Evolutionary conservation across 1,140 invertebrate genomes (phyloP).

Genomic region (Drosophila sechellia): DNA sequence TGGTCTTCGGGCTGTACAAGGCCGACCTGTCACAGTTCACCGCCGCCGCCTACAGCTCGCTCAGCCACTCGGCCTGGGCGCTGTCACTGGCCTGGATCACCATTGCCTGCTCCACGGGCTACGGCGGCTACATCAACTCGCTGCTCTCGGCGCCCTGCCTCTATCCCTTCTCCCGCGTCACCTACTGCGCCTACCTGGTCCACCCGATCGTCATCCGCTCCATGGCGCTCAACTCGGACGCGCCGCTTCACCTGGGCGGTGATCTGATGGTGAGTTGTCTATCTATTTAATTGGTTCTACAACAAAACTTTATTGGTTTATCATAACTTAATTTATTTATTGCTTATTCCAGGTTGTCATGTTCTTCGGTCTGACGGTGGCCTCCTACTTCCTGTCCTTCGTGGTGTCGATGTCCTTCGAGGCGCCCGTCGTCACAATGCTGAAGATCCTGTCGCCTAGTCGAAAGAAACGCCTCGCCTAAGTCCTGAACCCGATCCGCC

Average conservation of each 20-base stretch:
- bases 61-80: constrained; percentile 94
- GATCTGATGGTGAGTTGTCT: constrained; percentile 89
- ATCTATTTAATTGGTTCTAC: too few species aligned
- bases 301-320: background rate
- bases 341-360: constrained; percentile 87
- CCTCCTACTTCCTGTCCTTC: constrained; percentile 91
- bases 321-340: background rate
- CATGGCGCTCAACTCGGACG: constrained; percentile 91
- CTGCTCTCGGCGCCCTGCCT: constrained; percentile 91
- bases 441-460: constrained; percentile 91
- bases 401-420: constrained; percentile 92
- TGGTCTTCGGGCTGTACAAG: constrained; percentile 92
- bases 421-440: constrained; percentile 92
- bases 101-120: constrained; percentile 94
- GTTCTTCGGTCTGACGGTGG: constrained; percentile 90
- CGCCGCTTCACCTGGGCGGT: constrained; percentile 91
- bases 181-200: constrained; percentile 93
- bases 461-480: constrained; percentile 86
- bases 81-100: constrained; percentile 93
- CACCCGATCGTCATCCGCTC: constrained; percentile 92
- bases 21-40: constrained; percentile 88
- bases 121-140: constrained; percentile 91
- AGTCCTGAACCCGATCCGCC: constrained; percentile 13
- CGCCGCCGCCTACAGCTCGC: constrained; percentile 92
- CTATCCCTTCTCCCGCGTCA: constrained; percentile 93